A percentile compares a stretch with the other conserved stretches of the same genome.
These are phyloP conservation scores for Zosterops borbonicus DNA, from an alignment of 2,113 vertebrate species.

Conservation along the genomic window DNA sequence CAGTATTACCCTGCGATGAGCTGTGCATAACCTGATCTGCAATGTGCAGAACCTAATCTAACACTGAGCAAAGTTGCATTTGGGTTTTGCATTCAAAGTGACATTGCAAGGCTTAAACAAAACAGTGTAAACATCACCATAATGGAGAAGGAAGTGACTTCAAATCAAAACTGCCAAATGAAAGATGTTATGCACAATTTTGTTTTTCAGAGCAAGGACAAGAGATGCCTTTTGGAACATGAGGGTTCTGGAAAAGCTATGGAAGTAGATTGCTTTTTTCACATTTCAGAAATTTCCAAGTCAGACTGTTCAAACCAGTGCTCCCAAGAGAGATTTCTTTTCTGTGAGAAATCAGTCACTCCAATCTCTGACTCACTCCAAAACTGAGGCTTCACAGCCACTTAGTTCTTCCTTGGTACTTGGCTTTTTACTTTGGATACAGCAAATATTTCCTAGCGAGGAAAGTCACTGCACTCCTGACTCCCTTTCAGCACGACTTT, in stretches of 20 bases:
- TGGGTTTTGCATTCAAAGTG: not conserved
- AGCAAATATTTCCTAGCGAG: not conserved
- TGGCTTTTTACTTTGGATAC: not conserved
- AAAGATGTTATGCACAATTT: not conserved
- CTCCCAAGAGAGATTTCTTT: not conserved
- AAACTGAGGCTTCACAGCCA: not conserved
- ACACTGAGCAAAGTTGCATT: not conserved
- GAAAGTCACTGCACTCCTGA: not conserved
- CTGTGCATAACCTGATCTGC: not conserved
- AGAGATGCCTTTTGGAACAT: not conserved
- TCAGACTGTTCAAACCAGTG: not conserved
- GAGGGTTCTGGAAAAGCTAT: not conserved
- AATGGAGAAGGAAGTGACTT: fast-evolving
- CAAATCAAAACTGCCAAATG: not conserved
- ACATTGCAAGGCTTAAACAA: not conserved
- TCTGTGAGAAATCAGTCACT: not conserved
- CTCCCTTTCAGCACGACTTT: not conserved
- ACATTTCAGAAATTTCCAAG: not conserved
- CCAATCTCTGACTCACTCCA: not conserved
- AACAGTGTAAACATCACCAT: not conserved
- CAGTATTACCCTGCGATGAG: not conserved
- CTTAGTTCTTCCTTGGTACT: not conserved
- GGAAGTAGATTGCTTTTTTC: not conserved
- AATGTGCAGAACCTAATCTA: not conserved
- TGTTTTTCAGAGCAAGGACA: not conserved